phyloP scores from a whole-genome alignment of 2,797 vertebrate genomes.

The Lerista edwardsae region DNA sequence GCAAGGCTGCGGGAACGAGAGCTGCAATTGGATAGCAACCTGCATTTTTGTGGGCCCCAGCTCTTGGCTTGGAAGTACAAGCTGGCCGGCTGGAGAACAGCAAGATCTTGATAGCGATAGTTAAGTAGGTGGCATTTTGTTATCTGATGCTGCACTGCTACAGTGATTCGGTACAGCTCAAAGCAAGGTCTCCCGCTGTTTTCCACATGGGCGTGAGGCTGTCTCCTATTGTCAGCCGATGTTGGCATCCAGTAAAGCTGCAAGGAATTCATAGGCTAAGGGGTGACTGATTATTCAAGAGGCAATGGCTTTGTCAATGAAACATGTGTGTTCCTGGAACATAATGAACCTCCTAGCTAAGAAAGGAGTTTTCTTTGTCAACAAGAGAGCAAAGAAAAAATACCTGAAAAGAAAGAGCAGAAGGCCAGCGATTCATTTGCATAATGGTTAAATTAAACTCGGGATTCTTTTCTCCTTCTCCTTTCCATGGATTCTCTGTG shows the following conservation, averaged over 20 bases:
- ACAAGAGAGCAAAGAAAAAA: slow-evolving; percentile 5
- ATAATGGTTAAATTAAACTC: slow-evolving; percentile 12
- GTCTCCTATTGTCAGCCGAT: slow-evolving; percentile 6
- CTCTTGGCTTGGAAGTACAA: background rate
- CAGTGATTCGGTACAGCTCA: background rate
- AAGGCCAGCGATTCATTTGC: slow-evolving; percentile 3
- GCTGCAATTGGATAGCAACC: slow-evolving; percentile 2
- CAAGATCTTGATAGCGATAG: slow-evolving; percentile 18
- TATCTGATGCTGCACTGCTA: slow-evolving; percentile 8
- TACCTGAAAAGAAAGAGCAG: slow-evolving; percentile 1
- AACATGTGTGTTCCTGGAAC: slow-evolving; percentile 25
- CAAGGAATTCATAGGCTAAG: background rate
- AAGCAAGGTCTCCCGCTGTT: background rate
- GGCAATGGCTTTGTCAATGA: background rate
- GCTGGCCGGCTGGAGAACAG: background rate
- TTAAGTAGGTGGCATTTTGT: background rate
- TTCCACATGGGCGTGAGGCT: accelerated
- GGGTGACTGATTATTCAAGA: slow-evolving; percentile 6
- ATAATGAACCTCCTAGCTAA: slow-evolving; percentile 16
- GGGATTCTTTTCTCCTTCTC: background rate
- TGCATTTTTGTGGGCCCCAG: slow-evolving; percentile 34
- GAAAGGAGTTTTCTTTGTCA: slow-evolving; percentile 23
- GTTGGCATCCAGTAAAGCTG: background rate
- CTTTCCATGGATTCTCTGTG: background rate
- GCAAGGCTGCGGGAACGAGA: background rate